phyloP scores from a whole-genome alignment of 2,113 vertebrate species.

The Chionodraco myersi region DNA sequence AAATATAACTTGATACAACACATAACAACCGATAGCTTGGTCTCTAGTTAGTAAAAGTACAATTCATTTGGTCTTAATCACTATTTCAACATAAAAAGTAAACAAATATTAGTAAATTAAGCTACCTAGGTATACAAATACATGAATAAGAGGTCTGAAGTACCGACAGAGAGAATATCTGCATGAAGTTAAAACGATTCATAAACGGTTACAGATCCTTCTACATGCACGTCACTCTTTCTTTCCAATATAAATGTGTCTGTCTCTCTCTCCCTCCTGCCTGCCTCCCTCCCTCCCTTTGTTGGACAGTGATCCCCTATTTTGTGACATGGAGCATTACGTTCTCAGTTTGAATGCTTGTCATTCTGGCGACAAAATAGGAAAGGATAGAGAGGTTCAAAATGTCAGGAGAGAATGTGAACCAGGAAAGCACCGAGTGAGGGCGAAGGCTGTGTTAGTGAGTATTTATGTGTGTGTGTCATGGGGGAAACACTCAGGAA shows the following conservation, averaged over 20 bases:
- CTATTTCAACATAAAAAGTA: constrained; percentile 10
- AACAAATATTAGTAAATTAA: neutral
- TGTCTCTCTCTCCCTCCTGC: constrained; percentile 28
- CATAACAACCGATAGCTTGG: neutral
- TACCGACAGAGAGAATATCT: neutral
- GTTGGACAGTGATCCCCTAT: constrained; percentile 67
- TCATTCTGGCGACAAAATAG: constrained; percentile 62
- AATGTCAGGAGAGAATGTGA: constrained; percentile 58
- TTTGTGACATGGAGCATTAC: constrained; percentile 64
- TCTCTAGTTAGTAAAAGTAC: neutral
- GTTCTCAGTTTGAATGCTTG: constrained; percentile 64
- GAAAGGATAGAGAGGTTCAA: constrained; percentile 67
- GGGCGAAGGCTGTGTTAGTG: constrained; percentile 33
- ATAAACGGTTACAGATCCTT: constrained; percentile 57
- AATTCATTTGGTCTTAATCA: constrained; percentile 11
- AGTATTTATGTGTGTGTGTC: constrained; percentile 46
- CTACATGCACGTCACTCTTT: constrained; percentile 46
- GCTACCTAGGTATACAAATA: constrained; percentile 18
- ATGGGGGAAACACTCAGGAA: constrained; percentile 5
- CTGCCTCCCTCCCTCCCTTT: constrained; percentile 2
- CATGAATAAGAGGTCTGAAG: constrained; percentile 29
- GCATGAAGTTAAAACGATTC: constrained; percentile 57
- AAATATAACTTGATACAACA: neutral
- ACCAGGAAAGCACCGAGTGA: constrained; percentile 16
- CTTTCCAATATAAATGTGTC: no score